These are phyloP conservation scores for Odobenus rosmarus DNA, from an alignment of 2,113 vertebrate species.

Conservation along the genomic window DNA sequence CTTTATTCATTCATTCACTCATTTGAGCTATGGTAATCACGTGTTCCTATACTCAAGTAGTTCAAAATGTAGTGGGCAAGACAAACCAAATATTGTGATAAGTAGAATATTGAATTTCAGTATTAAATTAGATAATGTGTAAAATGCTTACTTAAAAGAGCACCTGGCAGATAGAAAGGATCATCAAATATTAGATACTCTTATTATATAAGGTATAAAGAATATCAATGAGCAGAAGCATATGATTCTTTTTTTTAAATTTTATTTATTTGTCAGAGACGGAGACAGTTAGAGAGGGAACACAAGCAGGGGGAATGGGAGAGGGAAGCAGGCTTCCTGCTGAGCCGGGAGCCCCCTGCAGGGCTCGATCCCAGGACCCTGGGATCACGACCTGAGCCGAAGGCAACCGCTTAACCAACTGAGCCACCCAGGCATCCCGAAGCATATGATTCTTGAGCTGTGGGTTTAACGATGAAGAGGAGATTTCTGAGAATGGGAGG, in stretches of 20 bases:
- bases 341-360: too few relatives aligned
- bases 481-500: not conserved
- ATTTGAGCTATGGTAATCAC: not conserved
- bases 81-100: not conserved
- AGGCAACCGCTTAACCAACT: too few relatives aligned
- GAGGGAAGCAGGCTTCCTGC: too few relatives aligned
- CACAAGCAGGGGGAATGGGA: too few relatives aligned
- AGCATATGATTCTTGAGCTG: not conserved
- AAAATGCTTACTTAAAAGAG: not conserved
- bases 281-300: too few relatives aligned
- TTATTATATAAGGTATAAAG: not conserved
- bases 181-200: not conserved
- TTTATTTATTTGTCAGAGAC: too few relatives aligned
- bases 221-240: not conserved
- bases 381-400: too few relatives aligned
- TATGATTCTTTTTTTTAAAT: not conserved
- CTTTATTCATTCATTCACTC: not conserved
- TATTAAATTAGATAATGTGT: not conserved
- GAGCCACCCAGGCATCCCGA: not conserved
- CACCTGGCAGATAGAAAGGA: not conserved
- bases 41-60: not conserved
- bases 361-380: too few relatives aligned
- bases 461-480: not conserved
- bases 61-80: not conserved
- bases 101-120: not conserved